Base-by-base conservation (phyloP, 2,113 vertebrate species). In the Lampris incognitus region DNA sequence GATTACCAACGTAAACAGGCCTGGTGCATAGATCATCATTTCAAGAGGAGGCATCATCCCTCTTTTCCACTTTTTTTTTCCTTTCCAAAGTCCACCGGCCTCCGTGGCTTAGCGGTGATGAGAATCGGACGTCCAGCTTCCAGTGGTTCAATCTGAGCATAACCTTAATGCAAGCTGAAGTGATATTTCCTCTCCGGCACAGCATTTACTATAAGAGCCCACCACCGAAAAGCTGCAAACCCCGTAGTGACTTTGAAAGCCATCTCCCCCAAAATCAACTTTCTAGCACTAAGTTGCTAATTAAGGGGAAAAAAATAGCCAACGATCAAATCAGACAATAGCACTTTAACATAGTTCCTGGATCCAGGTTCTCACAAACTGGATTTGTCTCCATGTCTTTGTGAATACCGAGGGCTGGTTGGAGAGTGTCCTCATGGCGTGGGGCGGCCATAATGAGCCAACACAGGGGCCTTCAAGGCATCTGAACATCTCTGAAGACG, bases 1-100 rank as follows among this genome's bases (percentile, higher is more conserved):
- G 91, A 89, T 92, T 90, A 88, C 87, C 69, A 76, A 63, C 66
- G 38, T 91, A 93, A 93, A 92, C 91, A 92, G 72, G 68, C 62
- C 84, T 74, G 77, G 39, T 79, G 55, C 79, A 76, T 55, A 86
- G 81, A 87, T 90, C 89, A 91, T 87, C 79, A 67, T 90, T 85
- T 85, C 73, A 83, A 83, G 76, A 85, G 62, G 72, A 81, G 82
- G 73, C 79, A 73, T 80, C 79, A 64, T 84, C 85, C 76, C 68
- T 51, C 83, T 83, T 79, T 85, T 89, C 88, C 87, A 89, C 88
- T 85, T 76, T 75, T 24, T 24, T 24, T 24, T 24, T 24, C 24
- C 24, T 24, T 69, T 79, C 79, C 85, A 79, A 89, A 85, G 76
- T 88, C 66, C 1, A 54, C 54, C 39, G 85, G 84, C 70, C 86